These are phyloP conservation scores for Microctonus brassicae DNA, from an alignment of 2,888 invertebrate genomes.

Conservation along the genomic window DNA sequence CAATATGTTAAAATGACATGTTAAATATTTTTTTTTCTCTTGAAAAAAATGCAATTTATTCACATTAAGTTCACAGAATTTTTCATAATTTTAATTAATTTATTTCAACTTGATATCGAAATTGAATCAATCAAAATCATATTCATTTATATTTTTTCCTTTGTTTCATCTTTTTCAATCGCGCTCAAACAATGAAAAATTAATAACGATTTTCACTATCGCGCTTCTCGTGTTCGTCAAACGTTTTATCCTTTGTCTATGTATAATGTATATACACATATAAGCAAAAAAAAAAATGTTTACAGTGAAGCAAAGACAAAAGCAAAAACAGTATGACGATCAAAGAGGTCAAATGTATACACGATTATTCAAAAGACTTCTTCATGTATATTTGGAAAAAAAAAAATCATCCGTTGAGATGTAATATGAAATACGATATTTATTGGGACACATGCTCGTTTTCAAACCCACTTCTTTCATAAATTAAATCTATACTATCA, in stretches of 20 bases:
- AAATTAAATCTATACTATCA: neutral
- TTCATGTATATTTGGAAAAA: neutral
- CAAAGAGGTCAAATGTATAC: neutral
- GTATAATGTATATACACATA: neutral
- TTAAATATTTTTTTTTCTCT: neutral
- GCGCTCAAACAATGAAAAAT: neutral
- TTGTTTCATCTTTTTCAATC: neutral
- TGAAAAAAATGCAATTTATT: no score
- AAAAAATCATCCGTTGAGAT: neutral
- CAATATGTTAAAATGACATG: neutral
- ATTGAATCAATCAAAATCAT: neutral
- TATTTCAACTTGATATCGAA: neutral
- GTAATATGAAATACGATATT: neutral
- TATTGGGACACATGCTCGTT: neutral
- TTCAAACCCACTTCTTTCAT: neutral
- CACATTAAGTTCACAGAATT: no score
- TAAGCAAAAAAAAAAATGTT: neutral
- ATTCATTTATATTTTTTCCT: neutral
- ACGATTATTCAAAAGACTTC: no score
- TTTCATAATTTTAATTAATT: no score
- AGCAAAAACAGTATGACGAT: neutral
- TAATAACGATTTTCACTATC: neutral
- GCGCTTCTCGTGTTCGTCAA: neutral
- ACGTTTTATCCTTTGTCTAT: neutral
- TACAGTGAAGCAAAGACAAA: neutral